Base-by-base conservation (phyloP, 1,140 invertebrate species). In the Heliconius melpomene region DNA sequence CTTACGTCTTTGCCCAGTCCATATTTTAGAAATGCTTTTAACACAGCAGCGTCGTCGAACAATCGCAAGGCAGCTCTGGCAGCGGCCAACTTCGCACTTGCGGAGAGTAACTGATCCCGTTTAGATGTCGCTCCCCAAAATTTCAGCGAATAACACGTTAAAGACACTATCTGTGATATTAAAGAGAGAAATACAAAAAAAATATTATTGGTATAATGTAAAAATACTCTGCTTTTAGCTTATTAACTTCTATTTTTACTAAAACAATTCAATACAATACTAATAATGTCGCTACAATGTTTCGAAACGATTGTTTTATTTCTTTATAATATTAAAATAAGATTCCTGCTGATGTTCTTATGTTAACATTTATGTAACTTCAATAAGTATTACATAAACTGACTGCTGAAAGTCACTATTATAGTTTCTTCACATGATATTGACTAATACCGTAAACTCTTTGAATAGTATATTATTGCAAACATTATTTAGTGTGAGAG, bases 131-230 rank as follows among this genome's bases (percentile, higher is more conserved):
- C 81, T 13, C 92, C 91, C 89, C 88, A 92, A 75, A 93, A 73
- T 77, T 94, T 94, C 11, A 93, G 80, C 13, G 83, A 78, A 84
- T 93, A 94, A 72, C 89, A 84, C n/a, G 87, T 84, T 40, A 94
- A 81, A 1, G 86, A 86, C 7, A 93, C 88, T 66, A 94, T 90
- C 92, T 94, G 79, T 46, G 11, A 38, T 1, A 66, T n/a, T 13
- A 6, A 36, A 36, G 16, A 36, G 70, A 72, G 23, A 76, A 75
- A 29, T 32, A 52, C 36, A 2, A 38, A 74, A 57, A 54, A 29
- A 16, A 32, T 72, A 60, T 79, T 82, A 60, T 87, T 20, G 6
- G 0, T n/a, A 57, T 23, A 8, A 20, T 52, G 16, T 52, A 52
- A 52, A 52, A 16, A n/a, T 57, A 7, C 7, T 57, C 5, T 57